phyloP scores from a whole-genome alignment of 2,888 invertebrate species.

The Tenthredo amoena region DNA sequence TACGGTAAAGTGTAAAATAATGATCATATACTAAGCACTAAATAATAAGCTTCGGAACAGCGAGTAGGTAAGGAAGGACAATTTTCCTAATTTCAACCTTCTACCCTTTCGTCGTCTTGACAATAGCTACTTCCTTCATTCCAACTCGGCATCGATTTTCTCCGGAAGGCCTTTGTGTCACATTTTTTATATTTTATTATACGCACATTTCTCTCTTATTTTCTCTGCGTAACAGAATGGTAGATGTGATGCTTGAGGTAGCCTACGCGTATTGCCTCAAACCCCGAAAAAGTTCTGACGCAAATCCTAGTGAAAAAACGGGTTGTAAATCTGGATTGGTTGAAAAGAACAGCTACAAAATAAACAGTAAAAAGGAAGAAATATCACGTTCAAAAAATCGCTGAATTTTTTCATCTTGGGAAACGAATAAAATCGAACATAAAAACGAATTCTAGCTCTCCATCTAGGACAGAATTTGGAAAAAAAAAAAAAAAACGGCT shows the following conservation, averaged over 20 bases:
- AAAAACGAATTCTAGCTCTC: not conserved
- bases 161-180: not conserved
- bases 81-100: not conserved
- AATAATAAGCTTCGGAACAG: not conserved
- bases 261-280: not conserved
- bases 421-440: not conserved
- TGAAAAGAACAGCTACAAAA: constrained; percentile 18
- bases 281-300: not conserved
- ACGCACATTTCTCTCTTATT: not conserved
- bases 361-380: not conserved
- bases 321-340: constrained; percentile 26
- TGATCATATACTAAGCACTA: not conserved
- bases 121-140: not conserved
- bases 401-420: not conserved
- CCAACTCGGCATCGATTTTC: not conserved
- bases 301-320: not conserved
- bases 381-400: not conserved
- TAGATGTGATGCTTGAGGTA: not conserved
- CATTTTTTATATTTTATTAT: not conserved
- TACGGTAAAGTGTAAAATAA: not conserved
- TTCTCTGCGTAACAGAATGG: not conserved
- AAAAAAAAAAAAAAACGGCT: not conserved
- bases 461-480: not conserved
- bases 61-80: not conserved
- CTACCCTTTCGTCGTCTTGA: not conserved